A percentile compares a stretch with the other conserved stretches of the same genome.
These are phyloP conservation scores for Gisinianus flammeolus DNA, from an alignment of 2,888 invertebrate species.

Conservation along the genomic window DNA sequence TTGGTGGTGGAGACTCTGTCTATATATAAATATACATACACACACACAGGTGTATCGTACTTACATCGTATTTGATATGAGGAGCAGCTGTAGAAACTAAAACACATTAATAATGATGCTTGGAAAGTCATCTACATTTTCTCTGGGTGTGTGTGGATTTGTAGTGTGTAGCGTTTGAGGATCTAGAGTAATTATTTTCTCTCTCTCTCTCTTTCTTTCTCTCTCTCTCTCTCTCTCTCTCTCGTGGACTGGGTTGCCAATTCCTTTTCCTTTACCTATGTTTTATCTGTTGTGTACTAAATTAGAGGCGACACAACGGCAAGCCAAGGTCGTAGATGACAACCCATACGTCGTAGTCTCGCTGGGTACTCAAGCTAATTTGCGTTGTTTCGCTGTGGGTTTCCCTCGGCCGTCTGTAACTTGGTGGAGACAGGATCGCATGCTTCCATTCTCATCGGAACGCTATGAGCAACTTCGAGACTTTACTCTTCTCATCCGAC, in stretches of 20 bases:
- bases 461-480: constrained; percentile 76
- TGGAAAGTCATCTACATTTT: not conserved
- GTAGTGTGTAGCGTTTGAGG: not conserved
- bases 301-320: constrained; percentile 68
- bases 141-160: not conserved
- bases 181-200: not conserved
- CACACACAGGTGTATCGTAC: too few relatives aligned
- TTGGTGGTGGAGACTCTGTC: constrained; percentile 7
- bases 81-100: constrained; percentile 8
- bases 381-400: constrained; percentile 83
- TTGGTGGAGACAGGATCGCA: constrained; percentile 81
- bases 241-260: not conserved
- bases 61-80: not conserved
- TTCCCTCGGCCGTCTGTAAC: constrained; percentile 78
- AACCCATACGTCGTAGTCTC: constrained; percentile 72
- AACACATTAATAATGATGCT: constrained; percentile 9
- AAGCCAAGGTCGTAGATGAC: constrained; percentile 74
- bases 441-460: constrained; percentile 74
- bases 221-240: not conserved
- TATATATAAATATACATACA: not conserved
- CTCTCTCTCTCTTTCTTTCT: not conserved
- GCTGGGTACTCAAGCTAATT: constrained; percentile 72
- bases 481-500: constrained; percentile 75
- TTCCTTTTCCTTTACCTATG: not conserved
- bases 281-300: not conserved